Conservation (phyloP, 2,113 vertebrate species). For the Galbula dea region DNA sequence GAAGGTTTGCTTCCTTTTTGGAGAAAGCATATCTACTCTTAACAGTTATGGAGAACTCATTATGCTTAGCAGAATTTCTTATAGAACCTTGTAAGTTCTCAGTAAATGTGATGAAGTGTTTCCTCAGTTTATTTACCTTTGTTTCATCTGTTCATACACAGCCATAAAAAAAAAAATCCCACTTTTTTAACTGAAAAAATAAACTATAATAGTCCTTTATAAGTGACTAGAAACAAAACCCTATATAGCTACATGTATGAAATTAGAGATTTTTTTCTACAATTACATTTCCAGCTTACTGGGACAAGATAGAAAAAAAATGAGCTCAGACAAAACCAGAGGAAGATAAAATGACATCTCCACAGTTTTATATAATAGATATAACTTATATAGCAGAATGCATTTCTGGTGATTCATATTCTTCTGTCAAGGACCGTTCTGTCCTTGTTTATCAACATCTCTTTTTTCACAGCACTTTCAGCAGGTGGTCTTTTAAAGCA, state of each 20-base stretch:
- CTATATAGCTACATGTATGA: not conserved
- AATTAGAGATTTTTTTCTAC: not conserved
- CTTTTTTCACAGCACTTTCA: not conserved
- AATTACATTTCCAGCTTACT: not conserved
- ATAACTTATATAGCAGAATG: not conserved
- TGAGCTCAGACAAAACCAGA: not conserved
- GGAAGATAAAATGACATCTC: not conserved
- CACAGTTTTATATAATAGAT: not conserved
- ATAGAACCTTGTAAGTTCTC: not conserved
- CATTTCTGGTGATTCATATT: not conserved
- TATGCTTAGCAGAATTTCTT: not conserved
- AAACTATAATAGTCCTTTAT: not conserved
- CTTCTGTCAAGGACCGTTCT: not conserved
- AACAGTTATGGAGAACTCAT: not conserved
- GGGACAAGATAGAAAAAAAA: not conserved
- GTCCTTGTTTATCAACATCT: constrained; percentile 15
- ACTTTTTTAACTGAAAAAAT: not conserved
- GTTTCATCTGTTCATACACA: constrained; percentile 8
- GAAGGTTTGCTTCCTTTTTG: not conserved
- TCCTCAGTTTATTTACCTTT: not conserved
- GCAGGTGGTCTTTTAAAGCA: constrained; percentile 29
- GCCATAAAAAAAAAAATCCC: not conserved
- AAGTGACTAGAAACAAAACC: not conserved
- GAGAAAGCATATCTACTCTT: not conserved
- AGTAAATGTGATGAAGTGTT: not conserved